Evolutionary conservation across 2,888 invertebrate species (phyloP), one percentile per base, ranked within the genome.

Genomic region (Dasypogon diadema): DNA sequence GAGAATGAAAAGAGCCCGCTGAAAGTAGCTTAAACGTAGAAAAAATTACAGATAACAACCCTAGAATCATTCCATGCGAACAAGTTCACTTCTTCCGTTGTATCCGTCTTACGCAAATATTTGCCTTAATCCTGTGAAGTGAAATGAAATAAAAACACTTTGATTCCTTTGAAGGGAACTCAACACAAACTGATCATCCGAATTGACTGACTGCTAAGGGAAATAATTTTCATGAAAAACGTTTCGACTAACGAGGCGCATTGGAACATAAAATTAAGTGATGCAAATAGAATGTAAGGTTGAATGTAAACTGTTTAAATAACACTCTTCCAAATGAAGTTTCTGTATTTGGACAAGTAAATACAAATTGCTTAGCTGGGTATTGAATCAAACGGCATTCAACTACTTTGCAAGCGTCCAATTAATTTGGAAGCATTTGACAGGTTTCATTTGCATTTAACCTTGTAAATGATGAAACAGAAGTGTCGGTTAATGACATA

Each of bases 131-230:
- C 48, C 48, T 48, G 65, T 65, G 65, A 65, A 65, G 65, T 65
- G 65, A 65, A 65, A 65, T 65, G 65, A 65, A 65, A 65, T 65
- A 65, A 65, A 65, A 65, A 65, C 65, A 65, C 65, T 65, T 65
- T 65, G 65, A 65, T 65, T 65, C 46, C 24, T 65, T 65, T 65
- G 42, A 46, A 26, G 65, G 48, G 46, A 65, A 37, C 18, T n/a
- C 48, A 18, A n/a, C 10, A 65, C 48, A 65, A 65, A 46, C 46
- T 26, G 65, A 65, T 63, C 51, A 16, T 21, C 21, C 8, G 6
- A 16, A 51, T 18, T 51, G 51, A 0, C 14, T 51, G 51, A 0
- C 14, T 18, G 3, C 51, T 16, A 18, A 8, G 12, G 4, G 12
- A 48, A 48, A 48, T n/a, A 12, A 8, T 48, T 24, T 1, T 26